Conservation (phyloP, 2,113 vertebrate genomes). For the Gallinago media region DNA sequence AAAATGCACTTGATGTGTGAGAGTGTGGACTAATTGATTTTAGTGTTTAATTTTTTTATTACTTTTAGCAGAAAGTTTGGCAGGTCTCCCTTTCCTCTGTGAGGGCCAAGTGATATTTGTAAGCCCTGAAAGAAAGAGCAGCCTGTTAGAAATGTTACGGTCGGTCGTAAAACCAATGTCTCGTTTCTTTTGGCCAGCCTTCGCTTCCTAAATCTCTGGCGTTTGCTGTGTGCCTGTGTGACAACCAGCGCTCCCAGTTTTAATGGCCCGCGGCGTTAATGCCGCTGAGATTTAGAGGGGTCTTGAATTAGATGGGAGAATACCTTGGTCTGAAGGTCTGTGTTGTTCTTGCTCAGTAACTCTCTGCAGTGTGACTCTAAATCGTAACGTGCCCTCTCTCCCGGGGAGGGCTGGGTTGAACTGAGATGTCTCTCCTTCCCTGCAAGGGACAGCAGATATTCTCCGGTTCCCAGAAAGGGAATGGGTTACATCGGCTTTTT, state of each 20-base stretch:
- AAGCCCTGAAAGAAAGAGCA: neutral
- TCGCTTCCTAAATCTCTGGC: neutral
- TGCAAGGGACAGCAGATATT: neutral
- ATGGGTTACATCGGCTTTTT: neutral
- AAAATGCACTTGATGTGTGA: neutral
- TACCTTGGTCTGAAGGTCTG: neutral
- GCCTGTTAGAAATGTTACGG: neutral
- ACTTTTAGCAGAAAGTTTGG: neutral
- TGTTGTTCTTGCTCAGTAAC: neutral
- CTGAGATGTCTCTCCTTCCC: neutral
- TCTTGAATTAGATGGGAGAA: neutral
- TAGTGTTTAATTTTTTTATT: neutral
- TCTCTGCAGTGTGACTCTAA: neutral
- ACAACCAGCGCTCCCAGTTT: neutral
- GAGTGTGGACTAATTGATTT: neutral
- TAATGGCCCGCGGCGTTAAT: neutral
- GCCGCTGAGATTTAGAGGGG: neutral
- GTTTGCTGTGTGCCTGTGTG: neutral
- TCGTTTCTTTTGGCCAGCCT: neutral
- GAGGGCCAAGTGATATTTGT: neutral
- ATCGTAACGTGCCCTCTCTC: neutral
- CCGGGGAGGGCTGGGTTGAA: neutral
- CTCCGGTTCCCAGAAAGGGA: neutral
- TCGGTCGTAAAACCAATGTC: neutral
- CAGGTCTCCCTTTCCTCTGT: neutral